Conservation (phyloP, 2,113 vertebrate genomes). For the Dryoscopus gambensis region DNA sequence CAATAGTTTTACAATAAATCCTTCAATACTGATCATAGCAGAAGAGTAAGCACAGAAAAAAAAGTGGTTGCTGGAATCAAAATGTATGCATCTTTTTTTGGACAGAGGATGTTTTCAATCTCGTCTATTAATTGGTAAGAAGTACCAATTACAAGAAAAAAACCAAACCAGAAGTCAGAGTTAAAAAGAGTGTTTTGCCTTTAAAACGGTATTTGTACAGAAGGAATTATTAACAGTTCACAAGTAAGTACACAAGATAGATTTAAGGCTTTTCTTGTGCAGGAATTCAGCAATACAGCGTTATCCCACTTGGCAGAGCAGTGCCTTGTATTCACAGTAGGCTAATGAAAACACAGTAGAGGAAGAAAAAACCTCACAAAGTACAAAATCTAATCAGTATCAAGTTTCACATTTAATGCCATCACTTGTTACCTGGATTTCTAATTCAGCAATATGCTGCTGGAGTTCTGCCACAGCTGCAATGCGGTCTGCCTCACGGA, state of each 20-base stretch:
- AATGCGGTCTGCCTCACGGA: slow-evolving; percentile 95
- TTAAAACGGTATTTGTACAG: background rate
- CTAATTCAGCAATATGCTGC: slow-evolving; percentile 94
- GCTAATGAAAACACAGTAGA: background rate
- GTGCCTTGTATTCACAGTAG: background rate
- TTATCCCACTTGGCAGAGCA: background rate
- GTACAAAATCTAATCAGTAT: background rate
- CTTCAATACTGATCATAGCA: background rate
- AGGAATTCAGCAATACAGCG: background rate
- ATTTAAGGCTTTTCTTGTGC: background rate
- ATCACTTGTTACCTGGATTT: slow-evolving; percentile 87
- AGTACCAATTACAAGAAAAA: background rate
- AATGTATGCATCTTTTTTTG: background rate
- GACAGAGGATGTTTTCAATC: background rate
- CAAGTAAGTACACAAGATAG: background rate
- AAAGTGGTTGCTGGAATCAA: background rate
- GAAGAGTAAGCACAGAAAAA: background rate
- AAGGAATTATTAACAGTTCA: background rate
- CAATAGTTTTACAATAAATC: background rate
- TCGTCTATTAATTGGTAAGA: background rate
- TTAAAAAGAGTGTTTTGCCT: background rate
- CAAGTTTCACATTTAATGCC: background rate
- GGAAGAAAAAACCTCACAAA: background rate
- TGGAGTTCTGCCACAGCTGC: slow-evolving; percentile 94
- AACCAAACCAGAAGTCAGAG: background rate